phyloP scores from a whole-genome alignment of 2,113 vertebrate genomes.

The Phasianus colchicus region DNA sequence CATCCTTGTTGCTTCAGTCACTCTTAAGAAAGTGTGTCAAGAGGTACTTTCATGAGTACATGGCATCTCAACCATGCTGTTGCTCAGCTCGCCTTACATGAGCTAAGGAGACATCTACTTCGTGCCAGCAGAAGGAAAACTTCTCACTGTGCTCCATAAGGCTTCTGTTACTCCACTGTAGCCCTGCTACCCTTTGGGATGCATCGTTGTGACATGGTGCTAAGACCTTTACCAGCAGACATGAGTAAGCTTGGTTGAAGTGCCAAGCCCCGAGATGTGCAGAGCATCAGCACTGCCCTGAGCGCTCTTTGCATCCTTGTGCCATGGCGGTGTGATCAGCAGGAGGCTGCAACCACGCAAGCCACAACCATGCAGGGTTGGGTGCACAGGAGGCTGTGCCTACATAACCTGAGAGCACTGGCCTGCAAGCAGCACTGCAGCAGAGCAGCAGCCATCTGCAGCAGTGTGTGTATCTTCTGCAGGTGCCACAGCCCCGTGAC shows the following conservation, averaged over 20 bases:
- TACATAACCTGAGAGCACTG: not conserved
- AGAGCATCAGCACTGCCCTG: not conserved
- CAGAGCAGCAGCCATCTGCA: not conserved
- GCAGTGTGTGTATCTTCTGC: fast-evolving
- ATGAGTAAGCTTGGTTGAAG: fast-evolving
- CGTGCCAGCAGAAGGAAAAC: not conserved
- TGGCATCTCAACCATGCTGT: not conserved
- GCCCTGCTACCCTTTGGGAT: not conserved
- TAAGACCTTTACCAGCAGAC: not conserved
- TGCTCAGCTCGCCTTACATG: not conserved
- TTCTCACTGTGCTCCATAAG: not conserved
- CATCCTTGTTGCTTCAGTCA: not conserved
- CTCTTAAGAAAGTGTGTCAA: not conserved
- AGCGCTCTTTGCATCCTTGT: not conserved
- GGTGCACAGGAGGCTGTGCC: not conserved
- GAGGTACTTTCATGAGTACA: not conserved
- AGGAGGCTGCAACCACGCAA: not conserved
- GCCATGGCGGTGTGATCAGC: fast-evolving
- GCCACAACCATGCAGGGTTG: not conserved
- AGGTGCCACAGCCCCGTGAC: not conserved
- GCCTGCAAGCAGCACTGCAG: not conserved
- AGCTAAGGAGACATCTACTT: not conserved
- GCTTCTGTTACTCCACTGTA: not conserved
- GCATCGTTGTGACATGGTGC: not conserved
- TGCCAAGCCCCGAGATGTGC: fast-evolving